Conservation (phyloP, 2,797 vertebrate species). For the Thunnus albacares region DNA sequence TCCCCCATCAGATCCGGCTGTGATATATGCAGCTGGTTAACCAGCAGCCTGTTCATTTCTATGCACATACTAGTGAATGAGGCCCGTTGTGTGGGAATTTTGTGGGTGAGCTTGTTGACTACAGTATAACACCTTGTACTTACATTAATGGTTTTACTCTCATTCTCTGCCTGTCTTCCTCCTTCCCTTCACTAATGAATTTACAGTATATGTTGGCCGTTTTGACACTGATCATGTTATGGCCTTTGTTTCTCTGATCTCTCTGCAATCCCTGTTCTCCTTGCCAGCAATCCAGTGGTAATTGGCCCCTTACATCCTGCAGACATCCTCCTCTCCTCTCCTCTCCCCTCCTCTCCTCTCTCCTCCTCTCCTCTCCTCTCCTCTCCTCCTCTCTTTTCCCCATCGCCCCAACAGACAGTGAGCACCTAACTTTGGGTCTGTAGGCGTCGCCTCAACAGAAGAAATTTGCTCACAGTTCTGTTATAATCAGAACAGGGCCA, state of each 20-base stretch:
- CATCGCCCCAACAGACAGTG: not conserved
- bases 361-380: not conserved
- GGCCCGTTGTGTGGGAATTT: not conserved
- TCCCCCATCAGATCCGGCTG: too few relatives aligned
- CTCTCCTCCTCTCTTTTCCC: not conserved
- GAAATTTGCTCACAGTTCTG: constrained; percentile 14
- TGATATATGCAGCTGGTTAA: too few relatives aligned
- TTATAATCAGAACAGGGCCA: constrained; percentile 33
- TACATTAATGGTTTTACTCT: not conserved
- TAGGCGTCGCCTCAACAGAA: constrained; percentile 21
- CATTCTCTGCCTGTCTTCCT: not conserved
- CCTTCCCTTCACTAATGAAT: constrained; percentile 30
- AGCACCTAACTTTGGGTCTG: constrained; percentile 18
- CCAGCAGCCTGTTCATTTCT: too few relatives aligned
- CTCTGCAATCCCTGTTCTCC: constrained; percentile 17
- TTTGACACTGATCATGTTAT: constrained; percentile 35
- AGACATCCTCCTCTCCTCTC: constrained; percentile 8
- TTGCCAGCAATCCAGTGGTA: constrained; percentile 47
- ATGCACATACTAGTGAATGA: too few relatives aligned
- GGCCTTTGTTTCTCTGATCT: constrained; percentile 40
- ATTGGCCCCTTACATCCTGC: constrained; percentile 50
- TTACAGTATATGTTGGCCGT: constrained; percentile 25
- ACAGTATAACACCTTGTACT: constrained; percentile 31
- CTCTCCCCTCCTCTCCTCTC: not conserved
- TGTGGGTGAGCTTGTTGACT: constrained; percentile 24